Base-by-base conservation (phyloP, 2,888 invertebrate species). In the Eretmocerus hayati region DNA sequence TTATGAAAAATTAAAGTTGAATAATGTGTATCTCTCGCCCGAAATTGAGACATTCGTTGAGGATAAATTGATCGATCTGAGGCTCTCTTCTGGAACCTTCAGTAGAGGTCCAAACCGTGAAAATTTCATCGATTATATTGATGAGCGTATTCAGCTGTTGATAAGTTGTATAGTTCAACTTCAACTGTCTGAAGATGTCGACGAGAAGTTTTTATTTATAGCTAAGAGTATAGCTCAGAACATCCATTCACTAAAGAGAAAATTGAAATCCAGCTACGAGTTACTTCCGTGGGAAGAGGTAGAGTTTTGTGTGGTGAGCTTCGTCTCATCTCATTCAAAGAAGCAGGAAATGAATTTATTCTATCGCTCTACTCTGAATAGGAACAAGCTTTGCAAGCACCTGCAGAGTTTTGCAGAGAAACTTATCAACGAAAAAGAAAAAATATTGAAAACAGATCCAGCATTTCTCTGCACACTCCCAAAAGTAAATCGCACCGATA, bases 251-350 rank as follows among this genome's bases (percentile, higher is more conserved):
- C 44, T 62, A 36, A 62, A 62, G 31, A 42, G 46, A 22, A 54
- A 55, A 22, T 41, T 62, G 19, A 62, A 56, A 50, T 50, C 44
- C 20, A 60, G 58, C 1, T 60, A 61, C 42, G 46, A 52, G 32
- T 49, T 30, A 39, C 32, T 62, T 38, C 62, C 60, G 16, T 62
- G 62, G 62, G 61, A 60, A 46, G 61, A 62, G 55, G 58, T 62
- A 2, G 60, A 61, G 38, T 61, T 61, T 50, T 60, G 56, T 47
- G 48, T 61, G 23, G 20, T 58, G 15, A 40, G 43, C 44, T 62
- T 59, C 49, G 31, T 61, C 39, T 53, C 42, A n/a, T 49, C 52
- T 22, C n/a, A 46, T 30, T 46, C n/a, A 2, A 53, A 46, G 35
- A 23, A 45, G 11, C 40, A 53, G 23, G 56, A 57, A 42, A 49